These are phyloP conservation scores for Pollenia labialis DNA, from an alignment of 2,888 invertebrate genomes.

Conservation along the genomic window DNA sequence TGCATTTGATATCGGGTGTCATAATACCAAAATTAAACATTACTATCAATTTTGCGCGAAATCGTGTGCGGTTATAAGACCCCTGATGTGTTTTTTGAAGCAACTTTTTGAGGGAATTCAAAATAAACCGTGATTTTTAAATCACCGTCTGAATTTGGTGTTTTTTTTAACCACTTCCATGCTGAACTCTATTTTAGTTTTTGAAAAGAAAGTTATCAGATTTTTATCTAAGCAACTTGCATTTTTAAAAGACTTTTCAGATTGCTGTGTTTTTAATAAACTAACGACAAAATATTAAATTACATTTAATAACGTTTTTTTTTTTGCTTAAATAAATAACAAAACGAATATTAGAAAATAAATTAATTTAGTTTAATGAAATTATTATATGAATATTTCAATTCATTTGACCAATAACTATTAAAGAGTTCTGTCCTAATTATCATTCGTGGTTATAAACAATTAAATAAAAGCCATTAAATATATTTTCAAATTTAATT, in stretches of 20 bases:
- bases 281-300: constrained; percentile 32
- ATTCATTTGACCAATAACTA: constrained; percentile 27
- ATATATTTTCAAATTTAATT: constrained; percentile 59
- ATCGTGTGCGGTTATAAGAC: no score
- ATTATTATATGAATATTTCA: constrained; percentile 25
- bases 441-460: constrained; percentile 48
- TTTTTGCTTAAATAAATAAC: constrained; percentile 14
- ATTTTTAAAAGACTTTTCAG: not conserved
- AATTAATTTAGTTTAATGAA: constrained; percentile 35
- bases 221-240: not conserved
- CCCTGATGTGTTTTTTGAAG: no score
- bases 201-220: no score
- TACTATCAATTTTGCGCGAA: no score
- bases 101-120: no score
- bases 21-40: no score
- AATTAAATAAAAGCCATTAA: constrained; percentile 52
- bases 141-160: no score
- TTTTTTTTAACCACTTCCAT: no score
- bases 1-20: no score
- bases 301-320: constrained; percentile 5
- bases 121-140: no score
- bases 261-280: not conserved
- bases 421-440: constrained; percentile 42
- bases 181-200: no score
- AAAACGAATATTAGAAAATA: constrained; percentile 39